Conservation (phyloP, 1,140 invertebrate genomes). For the Trachymyrmex cornetzi region DNA sequence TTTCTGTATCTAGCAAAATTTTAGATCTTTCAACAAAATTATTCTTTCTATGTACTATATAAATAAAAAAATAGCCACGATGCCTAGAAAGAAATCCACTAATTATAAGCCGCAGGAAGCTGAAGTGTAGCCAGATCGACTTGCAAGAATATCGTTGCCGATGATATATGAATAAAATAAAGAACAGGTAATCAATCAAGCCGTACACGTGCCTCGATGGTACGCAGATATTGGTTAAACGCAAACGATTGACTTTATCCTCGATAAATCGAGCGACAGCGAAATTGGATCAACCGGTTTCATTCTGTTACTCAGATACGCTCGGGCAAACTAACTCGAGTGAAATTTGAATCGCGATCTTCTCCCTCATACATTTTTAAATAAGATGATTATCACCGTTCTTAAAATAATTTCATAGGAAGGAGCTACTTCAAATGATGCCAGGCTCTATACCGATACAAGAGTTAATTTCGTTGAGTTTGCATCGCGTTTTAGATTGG, state of each 20-base stretch:
- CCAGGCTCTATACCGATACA: not conserved
- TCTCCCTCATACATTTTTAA: not conserved
- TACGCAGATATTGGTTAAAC: slow-evolving; percentile 30
- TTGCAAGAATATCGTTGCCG: not conserved
- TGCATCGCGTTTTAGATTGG: not conserved
- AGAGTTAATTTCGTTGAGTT: not conserved
- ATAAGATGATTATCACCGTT: not conserved
- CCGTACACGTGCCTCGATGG: not conserved
- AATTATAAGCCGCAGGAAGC: too few relatives aligned
- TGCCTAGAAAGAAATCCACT: too few relatives aligned
- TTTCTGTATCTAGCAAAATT: too few relatives aligned
- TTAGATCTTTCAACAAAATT: too few relatives aligned
- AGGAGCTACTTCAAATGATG: not conserved
- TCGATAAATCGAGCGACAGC: slow-evolving; percentile 2
- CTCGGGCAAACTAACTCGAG: not conserved
- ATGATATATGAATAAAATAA: slow-evolving; percentile 7
- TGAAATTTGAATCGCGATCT: not conserved
- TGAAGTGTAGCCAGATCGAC: not conserved
- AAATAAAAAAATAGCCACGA: too few relatives aligned
- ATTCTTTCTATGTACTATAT: too few relatives aligned
- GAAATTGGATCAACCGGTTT: slow-evolving; percentile 22
- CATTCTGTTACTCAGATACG: not conserved
- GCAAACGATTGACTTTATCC: slow-evolving; percentile 3
- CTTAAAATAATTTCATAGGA: not conserved
- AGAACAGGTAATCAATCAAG: not conserved